These are phyloP conservation scores for Mechanitis messenoides DNA, from an alignment of 2,888 invertebrate genomes.

Conservation along the genomic window DNA sequence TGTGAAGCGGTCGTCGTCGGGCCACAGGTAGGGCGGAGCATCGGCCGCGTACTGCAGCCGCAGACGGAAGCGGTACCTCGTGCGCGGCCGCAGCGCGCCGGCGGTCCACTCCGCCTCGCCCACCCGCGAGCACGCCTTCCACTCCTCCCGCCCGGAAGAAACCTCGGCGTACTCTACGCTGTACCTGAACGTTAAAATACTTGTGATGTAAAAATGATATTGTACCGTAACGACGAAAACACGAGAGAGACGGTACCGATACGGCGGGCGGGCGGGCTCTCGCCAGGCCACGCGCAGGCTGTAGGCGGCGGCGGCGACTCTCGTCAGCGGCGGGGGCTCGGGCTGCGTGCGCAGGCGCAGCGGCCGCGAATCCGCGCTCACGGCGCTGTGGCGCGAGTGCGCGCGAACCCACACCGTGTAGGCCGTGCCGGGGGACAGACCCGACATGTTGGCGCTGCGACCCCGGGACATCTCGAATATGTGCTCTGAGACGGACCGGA, in stretches of 20 bases:
- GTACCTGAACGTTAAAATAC: conserved; percentile 35
- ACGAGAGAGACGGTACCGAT: conserved; percentile 37
- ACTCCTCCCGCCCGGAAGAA: conserved; percentile 51
- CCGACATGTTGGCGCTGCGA: conserved; percentile 69
- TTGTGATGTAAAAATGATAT: neutral
- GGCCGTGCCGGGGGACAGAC: conserved; percentile 80
- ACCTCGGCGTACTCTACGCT: conserved; percentile 71
- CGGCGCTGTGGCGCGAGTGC: conserved; percentile 80
- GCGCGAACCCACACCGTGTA: conserved; percentile 87
- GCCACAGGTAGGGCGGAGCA: conserved; percentile 82
- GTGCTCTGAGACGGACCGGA: conserved; percentile 47
- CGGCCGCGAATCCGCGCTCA: conserved; percentile 77
- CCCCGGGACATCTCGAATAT: conserved; percentile 60
- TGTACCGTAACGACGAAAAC: no score
- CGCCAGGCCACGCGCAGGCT: conserved; percentile 82
- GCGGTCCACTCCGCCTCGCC: conserved; percentile 53
- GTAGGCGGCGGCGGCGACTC: conserved; percentile 57
- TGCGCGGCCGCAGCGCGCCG: conserved; percentile 80
- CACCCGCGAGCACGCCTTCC: conserved; percentile 42
- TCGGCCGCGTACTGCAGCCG: conserved; percentile 78
- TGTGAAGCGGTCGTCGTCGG: conserved; percentile 80
- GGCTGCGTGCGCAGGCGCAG: conserved; percentile 82
- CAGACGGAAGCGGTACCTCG: conserved; percentile 86
- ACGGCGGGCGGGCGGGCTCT: conserved; percentile 57
- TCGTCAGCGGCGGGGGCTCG: conserved; percentile 80